A percentile compares a stretch with the other conserved stretches of the same genome.
phyloP scores from a whole-genome alignment of 2,797 vertebrate species.

The Esox masquinongy region DNA sequence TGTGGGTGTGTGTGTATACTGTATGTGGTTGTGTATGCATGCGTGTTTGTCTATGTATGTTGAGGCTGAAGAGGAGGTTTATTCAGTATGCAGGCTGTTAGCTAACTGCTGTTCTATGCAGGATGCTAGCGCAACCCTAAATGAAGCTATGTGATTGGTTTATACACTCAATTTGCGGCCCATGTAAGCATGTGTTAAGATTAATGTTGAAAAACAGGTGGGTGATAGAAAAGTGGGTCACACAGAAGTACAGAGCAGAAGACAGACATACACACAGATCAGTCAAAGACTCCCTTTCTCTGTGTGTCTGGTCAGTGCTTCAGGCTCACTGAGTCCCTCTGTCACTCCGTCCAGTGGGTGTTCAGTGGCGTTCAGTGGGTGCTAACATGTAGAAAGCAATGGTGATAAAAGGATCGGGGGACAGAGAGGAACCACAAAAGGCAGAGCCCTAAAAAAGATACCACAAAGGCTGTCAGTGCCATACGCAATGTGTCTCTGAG shows the following conservation, averaged over 20 bases:
- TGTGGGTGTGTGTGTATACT: neutral
- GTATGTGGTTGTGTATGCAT: neutral
- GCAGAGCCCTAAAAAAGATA: neutral
- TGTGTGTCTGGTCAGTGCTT: slow-evolving; percentile 1
- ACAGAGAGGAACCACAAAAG: neutral
- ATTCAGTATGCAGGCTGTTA: neutral
- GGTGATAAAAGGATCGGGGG: neutral
- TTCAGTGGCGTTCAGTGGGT: too few relatives aligned
- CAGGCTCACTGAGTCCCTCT: neutral
- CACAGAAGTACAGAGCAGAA: neutral
- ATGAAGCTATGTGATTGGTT: slow-evolving; percentile 17
- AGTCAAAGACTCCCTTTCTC: neutral
- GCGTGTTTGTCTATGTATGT: slow-evolving; percentile 6
- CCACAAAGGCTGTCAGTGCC: neutral
- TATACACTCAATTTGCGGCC: slow-evolving; percentile 21
- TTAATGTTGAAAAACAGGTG: neutral
- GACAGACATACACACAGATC: neutral
- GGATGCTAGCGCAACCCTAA: slow-evolving; percentile 13
- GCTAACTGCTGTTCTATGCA: slow-evolving; percentile 12
- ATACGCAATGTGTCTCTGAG: neutral
- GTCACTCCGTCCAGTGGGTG: neutral
- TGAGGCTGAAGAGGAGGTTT: neutral
- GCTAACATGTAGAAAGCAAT: neutral
- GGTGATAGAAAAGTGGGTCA: neutral
- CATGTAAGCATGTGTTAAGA: neutral